phyloP scores from a whole-genome alignment of 2,113 vertebrate species.

The Microcebus ravelobensis region DNA sequence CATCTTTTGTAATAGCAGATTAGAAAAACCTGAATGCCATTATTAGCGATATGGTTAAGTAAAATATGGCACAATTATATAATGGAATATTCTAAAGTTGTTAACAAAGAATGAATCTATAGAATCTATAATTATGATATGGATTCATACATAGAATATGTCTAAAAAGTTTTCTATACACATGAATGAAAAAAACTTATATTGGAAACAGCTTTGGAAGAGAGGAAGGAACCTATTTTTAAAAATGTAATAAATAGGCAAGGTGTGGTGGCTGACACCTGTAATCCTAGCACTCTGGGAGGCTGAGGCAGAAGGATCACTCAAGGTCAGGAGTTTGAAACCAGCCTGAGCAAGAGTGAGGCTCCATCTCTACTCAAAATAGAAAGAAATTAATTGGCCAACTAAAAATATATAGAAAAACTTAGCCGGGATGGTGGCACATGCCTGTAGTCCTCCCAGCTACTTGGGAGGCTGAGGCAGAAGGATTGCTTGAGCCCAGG shows the following conservation, averaged over 20 bases:
- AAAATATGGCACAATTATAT: background rate
- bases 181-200: background rate
- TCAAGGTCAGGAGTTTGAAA: too few species aligned
- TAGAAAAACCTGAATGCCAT: conserved; percentile 11
- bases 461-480: too few species aligned
- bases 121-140: background rate
- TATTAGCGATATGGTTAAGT: background rate
- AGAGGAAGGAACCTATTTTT: background rate
- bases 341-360: too few species aligned
- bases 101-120: background rate
- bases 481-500: too few species aligned
- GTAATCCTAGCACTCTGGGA: too few species aligned
- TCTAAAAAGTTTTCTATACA: background rate
- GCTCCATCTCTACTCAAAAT: too few species aligned
- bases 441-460: too few species aligned
- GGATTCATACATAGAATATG: background rate
- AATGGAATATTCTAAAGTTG: background rate
- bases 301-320: too few species aligned
- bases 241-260: background rate
- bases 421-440: too few species aligned
- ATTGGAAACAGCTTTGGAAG: background rate
- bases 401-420: too few species aligned
- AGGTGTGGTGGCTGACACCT: too few species aligned
- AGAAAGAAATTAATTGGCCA: too few species aligned
- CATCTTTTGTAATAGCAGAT: background rate